Evolutionary conservation across 1,140 invertebrate genomes (phyloP).

Genomic region (Orchesella cincta): DNA sequence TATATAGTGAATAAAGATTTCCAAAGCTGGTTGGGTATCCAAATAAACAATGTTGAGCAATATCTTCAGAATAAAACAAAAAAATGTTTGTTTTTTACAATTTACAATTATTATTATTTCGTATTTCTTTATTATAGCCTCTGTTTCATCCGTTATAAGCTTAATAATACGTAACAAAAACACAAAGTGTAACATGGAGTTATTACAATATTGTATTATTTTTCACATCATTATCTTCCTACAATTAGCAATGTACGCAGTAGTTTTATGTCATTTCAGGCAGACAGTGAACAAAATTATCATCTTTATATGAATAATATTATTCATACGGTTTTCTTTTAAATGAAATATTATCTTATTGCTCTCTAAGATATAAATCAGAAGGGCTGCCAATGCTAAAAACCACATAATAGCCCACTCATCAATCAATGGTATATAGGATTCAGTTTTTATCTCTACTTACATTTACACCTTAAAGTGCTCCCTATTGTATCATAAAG

Average conservation of each 20-base stretch:
- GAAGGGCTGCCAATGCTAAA: too few relatives aligned
- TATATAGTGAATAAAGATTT: too few relatives aligned
- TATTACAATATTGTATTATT: background rate
- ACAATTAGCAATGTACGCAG: background rate
- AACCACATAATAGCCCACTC: too few relatives aligned
- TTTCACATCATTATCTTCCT: background rate
- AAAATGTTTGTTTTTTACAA: background rate
- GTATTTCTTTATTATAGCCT: slow-evolving; percentile 4
- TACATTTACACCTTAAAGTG: background rate
- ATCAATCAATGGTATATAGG: background rate
- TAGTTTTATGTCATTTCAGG: background rate
- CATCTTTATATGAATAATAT: background rate
- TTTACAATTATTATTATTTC: background rate
- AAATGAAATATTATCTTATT: too few relatives aligned
- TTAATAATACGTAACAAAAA: slow-evolving; percentile 23
- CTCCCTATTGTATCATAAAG: too few relatives aligned
- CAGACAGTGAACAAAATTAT: background rate
- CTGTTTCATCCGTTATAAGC: slow-evolving; percentile 15
- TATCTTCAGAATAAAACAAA: background rate
- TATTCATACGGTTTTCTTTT: too few relatives aligned
- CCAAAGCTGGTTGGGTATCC: too few relatives aligned
- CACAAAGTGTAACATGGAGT: background rate
- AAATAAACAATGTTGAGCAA: background rate
- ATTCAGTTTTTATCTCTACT: background rate
- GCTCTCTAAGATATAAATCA: too few relatives aligned